Percentiles rank a stretch among this genome's conserved stretches.
phyloP scores from a whole-genome alignment of 2,113 vertebrate genomes.

The Opisthocomus hoazin region DNA sequence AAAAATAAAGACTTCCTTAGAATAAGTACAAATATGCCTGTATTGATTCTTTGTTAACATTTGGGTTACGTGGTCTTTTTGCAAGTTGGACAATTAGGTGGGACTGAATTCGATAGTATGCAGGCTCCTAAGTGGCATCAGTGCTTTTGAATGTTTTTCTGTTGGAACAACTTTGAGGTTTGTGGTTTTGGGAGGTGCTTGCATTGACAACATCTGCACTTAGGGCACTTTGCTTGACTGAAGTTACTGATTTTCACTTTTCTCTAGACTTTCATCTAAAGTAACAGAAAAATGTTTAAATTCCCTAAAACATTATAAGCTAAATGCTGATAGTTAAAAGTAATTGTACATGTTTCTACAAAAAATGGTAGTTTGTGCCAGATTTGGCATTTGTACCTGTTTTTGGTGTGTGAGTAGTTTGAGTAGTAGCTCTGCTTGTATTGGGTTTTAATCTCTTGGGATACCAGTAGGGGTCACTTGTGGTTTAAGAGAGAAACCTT shows the following conservation, averaged over 20 bases:
- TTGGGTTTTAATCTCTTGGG: not conserved
- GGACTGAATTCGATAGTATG: not conserved
- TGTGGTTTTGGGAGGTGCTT: not conserved
- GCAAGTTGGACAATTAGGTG: not conserved
- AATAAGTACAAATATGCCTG: not conserved
- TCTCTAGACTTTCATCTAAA: not conserved
- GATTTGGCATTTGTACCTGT: not conserved
- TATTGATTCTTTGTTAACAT: not conserved
- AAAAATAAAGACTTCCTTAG: not conserved
- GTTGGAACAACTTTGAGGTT: not conserved
- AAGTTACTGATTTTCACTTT: not conserved
- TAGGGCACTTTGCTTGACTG: not conserved
- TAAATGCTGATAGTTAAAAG: not conserved
- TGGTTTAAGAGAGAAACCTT: not conserved
- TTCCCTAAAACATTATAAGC: not conserved
- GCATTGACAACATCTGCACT: not conserved
- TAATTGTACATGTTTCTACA: not conserved
- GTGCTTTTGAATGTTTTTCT: not conserved
- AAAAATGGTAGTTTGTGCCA: not conserved
- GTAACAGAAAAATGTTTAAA: not conserved
- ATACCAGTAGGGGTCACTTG: conserved; percentile 59
- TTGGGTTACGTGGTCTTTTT: fast-evolving
- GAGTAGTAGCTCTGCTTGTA: not conserved
- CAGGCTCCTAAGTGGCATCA: not conserved
- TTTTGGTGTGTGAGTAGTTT: not conserved